phyloP scores from a whole-genome alignment of 2,888 invertebrate species.

The Drosophila tripunctata region DNA sequence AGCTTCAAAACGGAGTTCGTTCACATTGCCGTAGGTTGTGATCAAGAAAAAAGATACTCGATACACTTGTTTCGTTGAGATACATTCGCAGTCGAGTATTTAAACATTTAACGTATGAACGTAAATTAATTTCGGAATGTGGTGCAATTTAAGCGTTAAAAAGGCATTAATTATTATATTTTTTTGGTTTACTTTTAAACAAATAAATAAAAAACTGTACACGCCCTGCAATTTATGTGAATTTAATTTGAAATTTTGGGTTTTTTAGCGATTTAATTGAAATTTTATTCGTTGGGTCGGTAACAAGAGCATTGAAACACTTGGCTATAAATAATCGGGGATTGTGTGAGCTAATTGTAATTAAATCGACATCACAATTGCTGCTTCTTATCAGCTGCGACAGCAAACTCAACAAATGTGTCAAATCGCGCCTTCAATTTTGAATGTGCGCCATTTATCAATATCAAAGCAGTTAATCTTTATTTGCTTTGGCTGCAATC shows the following conservation, averaged over 20 bases:
- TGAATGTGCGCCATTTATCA: constrained; percentile 40
- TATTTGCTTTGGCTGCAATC: constrained; percentile 18
- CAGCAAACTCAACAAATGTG: constrained; percentile 17
- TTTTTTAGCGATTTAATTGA: constrained; percentile 11
- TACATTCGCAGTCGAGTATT: neutral
- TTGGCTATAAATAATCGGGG: constrained; percentile 33
- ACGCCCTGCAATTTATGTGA: constrained; percentile 19
- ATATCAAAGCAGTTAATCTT: constrained; percentile 50
- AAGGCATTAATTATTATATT: constrained; percentile 1
- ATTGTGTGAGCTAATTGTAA: constrained; percentile 28
- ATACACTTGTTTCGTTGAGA: constrained; percentile 13
- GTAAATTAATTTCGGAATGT: constrained; percentile 31
- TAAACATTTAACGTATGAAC: constrained; percentile 11
- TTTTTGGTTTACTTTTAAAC: neutral
- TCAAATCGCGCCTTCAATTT: constrained; percentile 30
- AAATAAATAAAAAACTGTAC: neutral
- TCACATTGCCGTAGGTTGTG: constrained; percentile 72
- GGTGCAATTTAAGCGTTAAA: constrained; percentile 18
- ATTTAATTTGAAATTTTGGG: constrained; percentile 40
- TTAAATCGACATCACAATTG: constrained; percentile 24
- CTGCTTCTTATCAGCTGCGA: constrained; percentile 43
- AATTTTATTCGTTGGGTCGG: constrained; percentile 6
- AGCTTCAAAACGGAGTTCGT: constrained; percentile 53
- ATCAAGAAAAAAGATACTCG: constrained; percentile 16
- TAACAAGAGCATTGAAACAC: constrained; percentile 1